These are phyloP conservation scores for Drosophila gunungcola DNA, from an alignment of 1,140 invertebrate genomes.

Conservation along the genomic window DNA sequence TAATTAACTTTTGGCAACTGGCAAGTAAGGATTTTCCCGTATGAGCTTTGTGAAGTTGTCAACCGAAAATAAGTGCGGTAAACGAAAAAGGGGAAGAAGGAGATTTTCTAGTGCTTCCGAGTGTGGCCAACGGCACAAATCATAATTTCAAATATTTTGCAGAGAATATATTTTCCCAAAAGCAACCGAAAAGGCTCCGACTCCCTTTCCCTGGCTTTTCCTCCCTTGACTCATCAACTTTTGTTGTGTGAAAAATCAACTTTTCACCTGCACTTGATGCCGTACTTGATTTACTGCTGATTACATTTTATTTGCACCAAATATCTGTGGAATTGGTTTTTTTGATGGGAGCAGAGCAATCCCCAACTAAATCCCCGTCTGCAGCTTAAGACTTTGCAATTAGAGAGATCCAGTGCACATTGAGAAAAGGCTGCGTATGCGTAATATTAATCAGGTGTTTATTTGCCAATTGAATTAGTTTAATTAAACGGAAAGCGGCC, in stretches of 20 bases:
- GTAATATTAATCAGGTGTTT: constrained; percentile 65
- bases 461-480: constrained; percentile 67
- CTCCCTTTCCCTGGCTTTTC: background rate
- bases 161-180: constrained; percentile 29
- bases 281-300: constrained; percentile 76
- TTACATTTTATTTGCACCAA: constrained; percentile 70
- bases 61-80: constrained; percentile 6
- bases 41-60: constrained; percentile 34
- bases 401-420: constrained; percentile 9
- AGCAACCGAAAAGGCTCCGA: constrained; percentile 12
- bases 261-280: constrained; percentile 61
- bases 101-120: constrained; percentile 37
- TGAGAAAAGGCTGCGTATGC: constrained; percentile 21
- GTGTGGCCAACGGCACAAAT: constrained; percentile 71
- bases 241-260: constrained; percentile 44
- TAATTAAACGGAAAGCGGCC: constrained; percentile 72
- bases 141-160: constrained; percentile 77
- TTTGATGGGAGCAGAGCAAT: constrained; percentile 11
- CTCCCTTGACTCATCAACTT: constrained; percentile 31
- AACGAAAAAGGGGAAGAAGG: background rate
- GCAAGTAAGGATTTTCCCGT: constrained; percentile 50
- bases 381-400: constrained; percentile 33
- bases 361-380: constrained; percentile 28
- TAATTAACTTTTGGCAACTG: constrained; percentile 75
- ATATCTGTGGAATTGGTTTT: constrained; percentile 43